Conservation (phyloP, 2,888 invertebrate species). For the Drosophila sordidula region DNA sequence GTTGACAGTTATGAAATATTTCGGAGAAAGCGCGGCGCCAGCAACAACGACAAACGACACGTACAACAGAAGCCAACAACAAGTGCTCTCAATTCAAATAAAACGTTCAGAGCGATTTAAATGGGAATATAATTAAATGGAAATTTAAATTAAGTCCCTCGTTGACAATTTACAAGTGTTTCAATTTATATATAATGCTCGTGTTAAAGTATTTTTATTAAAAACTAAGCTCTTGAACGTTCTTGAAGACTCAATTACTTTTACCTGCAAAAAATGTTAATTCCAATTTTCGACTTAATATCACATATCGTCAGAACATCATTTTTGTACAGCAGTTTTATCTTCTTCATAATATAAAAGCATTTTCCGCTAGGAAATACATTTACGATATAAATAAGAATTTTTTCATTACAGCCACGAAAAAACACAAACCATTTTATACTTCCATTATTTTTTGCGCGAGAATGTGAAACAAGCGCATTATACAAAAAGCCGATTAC, state of each 20-base stretch:
- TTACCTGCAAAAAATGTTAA: background rate
- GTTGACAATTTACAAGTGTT: background rate
- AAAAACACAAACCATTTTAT: background rate
- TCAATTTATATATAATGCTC: background rate
- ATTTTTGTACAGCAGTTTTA: no score
- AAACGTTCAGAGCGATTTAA: slow-evolving; percentile 40
- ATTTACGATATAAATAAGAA: background rate
- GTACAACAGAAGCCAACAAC: slow-evolving; percentile 24
- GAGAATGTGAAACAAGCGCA: no score
- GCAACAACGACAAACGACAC: slow-evolving; percentile 16
- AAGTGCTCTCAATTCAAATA: slow-evolving; percentile 63
- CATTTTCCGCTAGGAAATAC: background rate
- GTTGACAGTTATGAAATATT: slow-evolving; percentile 63
- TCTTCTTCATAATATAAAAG: background rate
- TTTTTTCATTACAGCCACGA: background rate
- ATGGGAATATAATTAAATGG: slow-evolving; percentile 40
- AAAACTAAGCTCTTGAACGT: no score
- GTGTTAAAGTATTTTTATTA: background rate
- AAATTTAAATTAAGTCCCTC: slow-evolving; percentile 35
- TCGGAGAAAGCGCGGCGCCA: slow-evolving; percentile 43
- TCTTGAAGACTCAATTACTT: no score
- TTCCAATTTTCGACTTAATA: background rate
- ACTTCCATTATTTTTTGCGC: background rate
- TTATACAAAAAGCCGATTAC: no score
- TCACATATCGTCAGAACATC: background rate